A percentile compares a stretch with the other conserved stretches of the same genome.
Conservation (phyloP, 2,113 vertebrate genomes). For the Rhodinocichla rosea region DNA sequence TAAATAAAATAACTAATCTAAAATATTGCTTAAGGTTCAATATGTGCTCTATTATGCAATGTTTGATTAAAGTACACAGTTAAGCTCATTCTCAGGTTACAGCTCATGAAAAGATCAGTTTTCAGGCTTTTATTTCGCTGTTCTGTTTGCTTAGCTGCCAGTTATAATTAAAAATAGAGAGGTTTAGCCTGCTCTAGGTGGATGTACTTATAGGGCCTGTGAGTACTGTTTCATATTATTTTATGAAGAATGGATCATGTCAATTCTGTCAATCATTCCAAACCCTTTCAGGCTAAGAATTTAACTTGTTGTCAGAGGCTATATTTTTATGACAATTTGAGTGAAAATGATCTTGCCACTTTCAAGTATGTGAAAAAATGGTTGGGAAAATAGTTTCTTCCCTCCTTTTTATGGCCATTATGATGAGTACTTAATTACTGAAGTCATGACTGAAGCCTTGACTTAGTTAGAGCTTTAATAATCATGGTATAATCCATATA, state of each 20-base stretch:
- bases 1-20: slow-evolving; percentile 1
- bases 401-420: neutral
- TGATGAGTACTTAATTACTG: neutral
- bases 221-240: neutral
- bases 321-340: slow-evolving; percentile 4
- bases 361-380: neutral
- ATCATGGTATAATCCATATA: neutral
- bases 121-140: neutral
- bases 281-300: neutral
- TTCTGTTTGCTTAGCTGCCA: slow-evolving; percentile 35
- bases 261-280: slow-evolving; percentile 24
- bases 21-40: neutral
- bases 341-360: neutral
- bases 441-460: neutral
- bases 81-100: neutral
- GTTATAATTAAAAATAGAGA: neutral
- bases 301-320: neutral
- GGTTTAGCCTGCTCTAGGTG: neutral
- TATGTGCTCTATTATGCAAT: neutral
- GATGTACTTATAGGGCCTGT: neutral
- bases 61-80: neutral
- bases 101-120: neutral
- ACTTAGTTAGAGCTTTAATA: neutral
- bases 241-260: neutral
- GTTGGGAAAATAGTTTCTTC: neutral